Evolutionary conservation across 1,140 invertebrate species (phyloP).

Genomic region (Diorhabda carinulata): DNA sequence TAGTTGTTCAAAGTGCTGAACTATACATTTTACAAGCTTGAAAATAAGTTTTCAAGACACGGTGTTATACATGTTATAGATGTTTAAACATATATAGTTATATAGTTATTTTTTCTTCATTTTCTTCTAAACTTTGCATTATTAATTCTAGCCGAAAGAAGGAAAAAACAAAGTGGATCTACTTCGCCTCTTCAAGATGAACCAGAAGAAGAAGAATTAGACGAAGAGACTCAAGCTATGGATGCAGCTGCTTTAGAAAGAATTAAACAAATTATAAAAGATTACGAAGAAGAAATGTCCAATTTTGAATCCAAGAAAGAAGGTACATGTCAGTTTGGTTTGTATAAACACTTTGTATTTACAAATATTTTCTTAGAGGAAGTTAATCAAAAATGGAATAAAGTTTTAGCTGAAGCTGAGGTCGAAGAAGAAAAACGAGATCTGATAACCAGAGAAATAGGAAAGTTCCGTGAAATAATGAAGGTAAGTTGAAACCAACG

Average conservation of each 20-base stretch:
- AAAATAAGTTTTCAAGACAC: no score
- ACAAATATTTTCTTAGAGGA: slow-evolving; percentile 34
- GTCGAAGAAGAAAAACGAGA: slow-evolving; percentile 95
- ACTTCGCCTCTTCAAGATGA: slow-evolving; percentile 60
- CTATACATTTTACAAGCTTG: no score
- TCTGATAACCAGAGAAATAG: slow-evolving; percentile 93
- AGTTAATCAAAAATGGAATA: slow-evolving; percentile 55
- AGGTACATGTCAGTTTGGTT: slow-evolving; percentile 30
- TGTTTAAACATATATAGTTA: no score
- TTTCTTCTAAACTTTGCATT: no score
- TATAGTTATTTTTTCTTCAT: no score
- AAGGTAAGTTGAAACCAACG: slow-evolving; percentile 65
- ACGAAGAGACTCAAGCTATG: slow-evolving; percentile 70
- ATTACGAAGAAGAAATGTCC: slow-evolving; percentile 79
- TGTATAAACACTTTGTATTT: slow-evolving; percentile 11
- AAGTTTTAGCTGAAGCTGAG: slow-evolving; percentile 72
- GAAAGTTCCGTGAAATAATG: slow-evolving; percentile 94
- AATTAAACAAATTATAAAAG: slow-evolving; percentile 73
- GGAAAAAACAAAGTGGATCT: slow-evolving; percentile 56
- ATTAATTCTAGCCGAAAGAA: slow-evolving; percentile 51
- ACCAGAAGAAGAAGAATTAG: slow-evolving; percentile 72
- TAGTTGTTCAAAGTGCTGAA: no score
- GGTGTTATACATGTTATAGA: no score
- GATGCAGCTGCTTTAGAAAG: slow-evolving; percentile 69
- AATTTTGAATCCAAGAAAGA: slow-evolving; percentile 59